Percentiles rank a stretch among this genome's conserved stretches.
phyloP scores from a whole-genome alignment of 2,797 vertebrate species.

The Peromyscus nudipes region DNA sequence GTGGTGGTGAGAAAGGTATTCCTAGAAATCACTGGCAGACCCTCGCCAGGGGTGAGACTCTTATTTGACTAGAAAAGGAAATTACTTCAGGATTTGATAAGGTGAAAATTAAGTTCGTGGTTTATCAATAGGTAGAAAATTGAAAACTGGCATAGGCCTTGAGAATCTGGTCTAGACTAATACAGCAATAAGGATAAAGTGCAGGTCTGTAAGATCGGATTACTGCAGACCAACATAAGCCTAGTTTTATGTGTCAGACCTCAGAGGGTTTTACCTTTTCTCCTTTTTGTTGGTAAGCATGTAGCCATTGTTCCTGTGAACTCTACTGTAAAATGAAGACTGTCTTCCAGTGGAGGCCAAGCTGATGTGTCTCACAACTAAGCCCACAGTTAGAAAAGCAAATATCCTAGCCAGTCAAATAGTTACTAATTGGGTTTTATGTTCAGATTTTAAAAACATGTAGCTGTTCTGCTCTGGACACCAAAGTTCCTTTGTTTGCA shows the following conservation, averaged over 20 bases:
- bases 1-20: neutral
- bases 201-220: neutral
- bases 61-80: neutral
- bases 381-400: neutral
- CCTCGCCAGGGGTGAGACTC: neutral
- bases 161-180: neutral
- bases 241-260: slow-evolving; percentile 14
- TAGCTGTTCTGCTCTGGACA: neutral
- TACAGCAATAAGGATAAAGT: neutral
- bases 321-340: slow-evolving; percentile 19
- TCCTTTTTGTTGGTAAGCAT: neutral
- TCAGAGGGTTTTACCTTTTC: neutral
- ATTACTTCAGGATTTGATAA: neutral
- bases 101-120: neutral
- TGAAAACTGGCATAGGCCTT: neutral
- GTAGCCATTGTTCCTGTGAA: neutral
- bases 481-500: neutral
- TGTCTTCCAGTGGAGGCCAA: neutral
- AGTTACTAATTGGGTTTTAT: neutral
- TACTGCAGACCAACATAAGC: neutral
- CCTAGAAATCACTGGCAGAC: neutral
- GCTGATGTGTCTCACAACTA: neutral
- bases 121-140: neutral
- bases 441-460: slow-evolving; percentile 36
- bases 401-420: neutral